phyloP scores from a whole-genome alignment of 2,797 vertebrate species.

The Eurystomus glaucurus region DNA sequence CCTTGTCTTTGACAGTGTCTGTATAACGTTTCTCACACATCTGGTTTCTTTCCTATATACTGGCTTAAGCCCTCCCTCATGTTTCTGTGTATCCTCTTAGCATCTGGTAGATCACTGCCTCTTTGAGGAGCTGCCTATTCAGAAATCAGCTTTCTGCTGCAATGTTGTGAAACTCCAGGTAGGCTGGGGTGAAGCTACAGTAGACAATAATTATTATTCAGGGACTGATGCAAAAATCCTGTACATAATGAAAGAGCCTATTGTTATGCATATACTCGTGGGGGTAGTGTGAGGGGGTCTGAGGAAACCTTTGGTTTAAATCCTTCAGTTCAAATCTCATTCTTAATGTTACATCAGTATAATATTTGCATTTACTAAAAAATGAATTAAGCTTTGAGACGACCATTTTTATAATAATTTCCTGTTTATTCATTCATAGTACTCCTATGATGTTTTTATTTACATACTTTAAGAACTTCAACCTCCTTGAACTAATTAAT shows the following conservation, averaged over 20 bases:
- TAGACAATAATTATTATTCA: constrained; percentile 52
- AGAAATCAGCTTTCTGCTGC: constrained; percentile 38
- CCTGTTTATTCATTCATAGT: not conserved
- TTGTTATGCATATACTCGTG: constrained; percentile 62
- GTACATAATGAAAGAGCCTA: constrained; percentile 68
- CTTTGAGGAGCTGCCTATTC: constrained; percentile 38
- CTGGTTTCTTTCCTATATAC: constrained; percentile 56
- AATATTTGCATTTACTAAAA: constrained; percentile 32
- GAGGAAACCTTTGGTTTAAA: constrained; percentile 77
- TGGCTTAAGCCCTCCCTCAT: constrained; percentile 54
- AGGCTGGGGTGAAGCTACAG: not conserved
- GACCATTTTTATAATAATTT: not conserved
- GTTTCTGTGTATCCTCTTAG: constrained; percentile 71
- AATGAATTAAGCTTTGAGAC: not conserved
- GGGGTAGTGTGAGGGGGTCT: constrained; percentile 69
- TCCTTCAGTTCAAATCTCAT: constrained; percentile 77
- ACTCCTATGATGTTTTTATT: not conserved
- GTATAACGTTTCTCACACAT: constrained; percentile 57
- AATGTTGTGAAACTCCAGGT: constrained; percentile 23
- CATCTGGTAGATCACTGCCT: constrained; percentile 60
- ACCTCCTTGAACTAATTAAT: not conserved
- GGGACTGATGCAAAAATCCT: constrained; percentile 26
- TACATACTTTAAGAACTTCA: not conserved
- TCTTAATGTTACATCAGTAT: constrained; percentile 67
- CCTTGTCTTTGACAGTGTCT: constrained; percentile 36